Evolutionary conservation across 2,888 invertebrate genomes (phyloP).

Genomic region (Malthinus flaveolus): DNA sequence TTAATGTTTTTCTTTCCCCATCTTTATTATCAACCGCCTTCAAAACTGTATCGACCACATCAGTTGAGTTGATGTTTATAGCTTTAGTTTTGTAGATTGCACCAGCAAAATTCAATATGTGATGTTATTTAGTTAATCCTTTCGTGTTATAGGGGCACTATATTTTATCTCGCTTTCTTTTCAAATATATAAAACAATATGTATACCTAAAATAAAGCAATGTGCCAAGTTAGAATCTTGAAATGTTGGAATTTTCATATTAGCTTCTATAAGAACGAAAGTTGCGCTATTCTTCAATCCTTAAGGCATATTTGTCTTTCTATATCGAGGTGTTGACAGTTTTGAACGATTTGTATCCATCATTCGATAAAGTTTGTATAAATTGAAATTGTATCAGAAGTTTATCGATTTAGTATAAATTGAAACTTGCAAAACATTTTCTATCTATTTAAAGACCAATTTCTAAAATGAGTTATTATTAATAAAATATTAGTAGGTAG

Average conservation of each 20-base stretch:
- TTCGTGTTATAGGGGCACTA: constrained; percentile 8
- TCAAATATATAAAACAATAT: constrained; percentile 4
- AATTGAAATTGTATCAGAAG: too few relatives aligned
- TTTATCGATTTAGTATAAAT: too few relatives aligned
- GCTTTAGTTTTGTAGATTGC: constrained; percentile 38
- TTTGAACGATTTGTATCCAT: constrained; percentile 6
- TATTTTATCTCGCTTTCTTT: constrained; percentile 5
- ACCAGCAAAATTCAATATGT: constrained; percentile 36
- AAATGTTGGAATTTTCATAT: constrained; percentile 35
- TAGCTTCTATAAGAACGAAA: constrained; percentile 25
- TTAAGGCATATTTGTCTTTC: not conserved
- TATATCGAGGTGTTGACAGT: constrained; percentile 6
- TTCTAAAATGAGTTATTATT: too few relatives aligned
- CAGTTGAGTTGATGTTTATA: constrained; percentile 35
- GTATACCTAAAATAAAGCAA: not conserved
- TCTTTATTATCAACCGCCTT: constrained; percentile 23
- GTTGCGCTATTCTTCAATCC: too few relatives aligned
- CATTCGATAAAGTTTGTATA: not conserved
- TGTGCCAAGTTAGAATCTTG: constrained; percentile 23
- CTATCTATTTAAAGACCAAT: too few relatives aligned
- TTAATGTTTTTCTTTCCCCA: constrained; percentile 5
- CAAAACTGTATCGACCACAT: constrained; percentile 38
- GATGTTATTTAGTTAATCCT: constrained; percentile 13
- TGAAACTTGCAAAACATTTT: too few relatives aligned
- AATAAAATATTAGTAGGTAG: too few relatives aligned